Percentiles rank a stretch among this genome's conserved stretches.
These are phyloP conservation scores for Salminus brasiliensis DNA, from an alignment of 2,113 vertebrate genomes.

Conservation along the genomic window DNA sequence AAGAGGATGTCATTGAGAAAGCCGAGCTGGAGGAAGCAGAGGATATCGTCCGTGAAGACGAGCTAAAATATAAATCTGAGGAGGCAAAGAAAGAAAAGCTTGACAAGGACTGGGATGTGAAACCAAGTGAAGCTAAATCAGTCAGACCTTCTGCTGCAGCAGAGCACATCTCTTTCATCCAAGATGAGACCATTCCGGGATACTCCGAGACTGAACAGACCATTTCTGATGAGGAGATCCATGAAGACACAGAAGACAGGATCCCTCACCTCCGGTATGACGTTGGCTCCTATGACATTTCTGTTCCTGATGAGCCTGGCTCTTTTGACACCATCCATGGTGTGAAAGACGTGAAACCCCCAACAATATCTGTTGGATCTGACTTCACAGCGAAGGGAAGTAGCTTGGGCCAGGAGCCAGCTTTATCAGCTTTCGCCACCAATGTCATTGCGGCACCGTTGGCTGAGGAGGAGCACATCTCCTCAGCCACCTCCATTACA, in stretches of 20 bases:
- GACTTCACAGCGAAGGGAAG: conserved; percentile 79
- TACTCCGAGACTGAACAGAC: conserved; percentile 98
- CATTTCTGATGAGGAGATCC: conserved; percentile 96
- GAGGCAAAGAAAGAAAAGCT: conserved; percentile 69
- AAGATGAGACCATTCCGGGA: conserved; percentile 96
- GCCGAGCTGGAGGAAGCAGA: conserved; percentile 91
- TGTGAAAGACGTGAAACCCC: conserved; percentile 76
- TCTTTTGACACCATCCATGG: conserved; percentile 85
- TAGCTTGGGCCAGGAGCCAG: conserved; percentile 75
- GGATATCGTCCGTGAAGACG: conserved; percentile 69
- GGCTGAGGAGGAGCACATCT: conserved; percentile 96
- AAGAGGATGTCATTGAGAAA: conserved; percentile 89
- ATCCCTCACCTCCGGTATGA: conserved; percentile 87
- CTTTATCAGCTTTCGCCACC: conserved; percentile 83
- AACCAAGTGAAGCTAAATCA: conserved; percentile 57
- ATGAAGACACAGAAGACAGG: conserved; percentile 90
- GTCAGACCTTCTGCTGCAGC: conserved; percentile 63
- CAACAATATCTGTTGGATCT: conserved; percentile 62
- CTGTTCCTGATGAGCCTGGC: conserved; percentile 83
- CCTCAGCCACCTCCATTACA: conserved; percentile 96
- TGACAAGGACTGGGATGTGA: conserved; percentile 67
- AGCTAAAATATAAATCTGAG: conserved; percentile 69
- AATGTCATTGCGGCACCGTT: conserved; percentile 90
- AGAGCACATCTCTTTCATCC: conserved; percentile 92
- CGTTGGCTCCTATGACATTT: conserved; percentile 81